Conservation (phyloP, 2,888 invertebrate species). For the Protonemura montana region DNA sequence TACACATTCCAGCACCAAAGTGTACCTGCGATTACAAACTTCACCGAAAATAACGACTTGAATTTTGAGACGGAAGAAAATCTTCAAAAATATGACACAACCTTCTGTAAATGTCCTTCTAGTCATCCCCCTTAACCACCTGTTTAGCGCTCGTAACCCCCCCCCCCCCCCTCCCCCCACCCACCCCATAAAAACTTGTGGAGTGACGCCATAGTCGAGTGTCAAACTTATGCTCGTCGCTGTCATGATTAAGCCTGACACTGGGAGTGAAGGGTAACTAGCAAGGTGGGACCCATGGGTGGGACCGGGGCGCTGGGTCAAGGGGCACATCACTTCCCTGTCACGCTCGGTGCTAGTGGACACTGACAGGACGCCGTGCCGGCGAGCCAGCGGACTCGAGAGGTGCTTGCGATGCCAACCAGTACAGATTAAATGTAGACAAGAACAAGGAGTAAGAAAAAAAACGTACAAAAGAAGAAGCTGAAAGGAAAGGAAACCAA, state of each 20-base stretch:
- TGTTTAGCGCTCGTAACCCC: not conserved
- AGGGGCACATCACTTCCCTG: not conserved
- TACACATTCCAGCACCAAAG: too few relatives aligned
- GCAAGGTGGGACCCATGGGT: not conserved
- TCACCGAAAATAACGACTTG: too few relatives aligned
- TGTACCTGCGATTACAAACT: too few relatives aligned
- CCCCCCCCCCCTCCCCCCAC: too few relatives aligned
- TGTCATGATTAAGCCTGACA: not conserved
- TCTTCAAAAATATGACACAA: not conserved
- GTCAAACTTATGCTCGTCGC: not conserved
- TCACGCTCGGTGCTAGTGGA: not conserved
- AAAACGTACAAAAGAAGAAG: not conserved
- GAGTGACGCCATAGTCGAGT: not conserved
- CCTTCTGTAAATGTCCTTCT: not conserved
- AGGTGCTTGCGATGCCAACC: not conserved
- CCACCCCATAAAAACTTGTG: not conserved
- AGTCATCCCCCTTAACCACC: not conserved
- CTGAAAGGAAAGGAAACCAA: not conserved
- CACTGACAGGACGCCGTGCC: not conserved
- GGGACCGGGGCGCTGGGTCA: not conserved
- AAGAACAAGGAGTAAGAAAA: not conserved
- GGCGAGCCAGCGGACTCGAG: not conserved
- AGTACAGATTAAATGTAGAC: constrained; percentile 7
- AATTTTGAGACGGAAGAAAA: not conserved
- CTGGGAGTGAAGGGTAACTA: not conserved